Evolutionary conservation across 2,888 invertebrate species (phyloP).

Genomic region (Tiphia femorata): DNA sequence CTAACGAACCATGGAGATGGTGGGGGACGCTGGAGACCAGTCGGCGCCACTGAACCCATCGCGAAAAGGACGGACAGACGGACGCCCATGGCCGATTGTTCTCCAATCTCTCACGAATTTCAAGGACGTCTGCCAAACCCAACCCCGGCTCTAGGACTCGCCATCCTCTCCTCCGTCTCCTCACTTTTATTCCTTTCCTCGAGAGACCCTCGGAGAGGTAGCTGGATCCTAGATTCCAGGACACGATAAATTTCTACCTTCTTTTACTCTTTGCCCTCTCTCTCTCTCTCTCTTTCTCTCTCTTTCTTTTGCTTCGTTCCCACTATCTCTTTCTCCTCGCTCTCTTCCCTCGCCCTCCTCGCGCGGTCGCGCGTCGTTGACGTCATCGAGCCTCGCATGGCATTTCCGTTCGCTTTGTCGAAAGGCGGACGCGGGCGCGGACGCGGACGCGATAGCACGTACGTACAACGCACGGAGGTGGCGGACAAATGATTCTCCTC

Average conservation of each 20-base stretch:
- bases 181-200: constrained; percentile 2
- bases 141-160: constrained; percentile 45
- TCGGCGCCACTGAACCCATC: constrained; percentile 48
- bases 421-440: no score
- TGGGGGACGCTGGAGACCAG: constrained; percentile 33
- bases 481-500: no score
- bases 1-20: constrained; percentile 9
- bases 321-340: not conserved
- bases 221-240: no score
- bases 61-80: constrained; percentile 25
- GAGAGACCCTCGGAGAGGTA: no score
- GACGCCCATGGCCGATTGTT: constrained; percentile 54
- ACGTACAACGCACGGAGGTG: no score
- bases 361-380: constrained; percentile 26
- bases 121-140: constrained; percentile 66
- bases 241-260: no score
- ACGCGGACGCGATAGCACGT: not conserved
- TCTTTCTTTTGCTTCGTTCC: not conserved
- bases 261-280: constrained; percentile 8
- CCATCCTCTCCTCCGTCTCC: constrained; percentile 6
- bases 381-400: constrained; percentile 46
- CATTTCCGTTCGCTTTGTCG: constrained; percentile 50
- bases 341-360: not conserved
- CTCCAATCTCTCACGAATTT: constrained; percentile 65
- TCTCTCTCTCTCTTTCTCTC: not conserved